phyloP scores from a whole-genome alignment of 1,140 invertebrate genomes.

The Achatina immaculata region DNA sequence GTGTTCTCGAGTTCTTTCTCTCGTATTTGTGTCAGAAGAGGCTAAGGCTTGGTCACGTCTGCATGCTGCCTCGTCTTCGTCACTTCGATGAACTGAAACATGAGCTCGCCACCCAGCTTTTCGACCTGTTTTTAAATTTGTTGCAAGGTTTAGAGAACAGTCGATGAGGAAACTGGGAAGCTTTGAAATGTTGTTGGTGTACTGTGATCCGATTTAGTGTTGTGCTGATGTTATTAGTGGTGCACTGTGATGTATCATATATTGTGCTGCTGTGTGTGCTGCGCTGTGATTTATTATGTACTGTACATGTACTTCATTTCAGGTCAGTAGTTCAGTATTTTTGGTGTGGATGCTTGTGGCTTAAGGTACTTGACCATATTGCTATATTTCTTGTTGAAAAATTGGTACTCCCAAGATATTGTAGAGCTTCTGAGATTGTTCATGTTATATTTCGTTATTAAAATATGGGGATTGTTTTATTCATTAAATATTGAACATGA shows the following conservation, averaged over 20 bases:
- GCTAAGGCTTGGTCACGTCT: slow-evolving; percentile 20
- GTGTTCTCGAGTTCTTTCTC: slow-evolving; percentile 52
- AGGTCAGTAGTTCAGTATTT: too few relatives aligned
- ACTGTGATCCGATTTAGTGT: background rate
- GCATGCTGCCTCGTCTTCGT: background rate
- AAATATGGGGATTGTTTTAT: too few relatives aligned
- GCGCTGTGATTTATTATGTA: background rate
- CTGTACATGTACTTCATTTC: background rate
- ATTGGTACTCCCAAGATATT: too few relatives aligned
- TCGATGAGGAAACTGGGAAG: too few relatives aligned
- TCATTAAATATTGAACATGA: too few relatives aligned
- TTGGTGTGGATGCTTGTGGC: too few relatives aligned
- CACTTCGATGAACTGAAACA: slow-evolving; percentile 28
- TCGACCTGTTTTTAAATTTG: slow-evolving; percentile 30
- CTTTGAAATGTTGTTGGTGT: background rate
- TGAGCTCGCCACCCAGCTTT: background rate
- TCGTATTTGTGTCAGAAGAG: slow-evolving; percentile 54
- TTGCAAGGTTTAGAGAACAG: slow-evolving; percentile 12
- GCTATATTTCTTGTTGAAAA: too few relatives aligned
- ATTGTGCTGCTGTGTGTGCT: background rate
- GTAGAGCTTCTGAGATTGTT: too few relatives aligned
- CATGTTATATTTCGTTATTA: too few relatives aligned
- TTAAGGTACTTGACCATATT: too few relatives aligned
- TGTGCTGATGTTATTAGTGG: background rate
- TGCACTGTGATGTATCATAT: background rate